Evolutionary conservation across 2,888 invertebrate genomes (phyloP).

Genomic region (Drosophila mercatorum): DNA sequence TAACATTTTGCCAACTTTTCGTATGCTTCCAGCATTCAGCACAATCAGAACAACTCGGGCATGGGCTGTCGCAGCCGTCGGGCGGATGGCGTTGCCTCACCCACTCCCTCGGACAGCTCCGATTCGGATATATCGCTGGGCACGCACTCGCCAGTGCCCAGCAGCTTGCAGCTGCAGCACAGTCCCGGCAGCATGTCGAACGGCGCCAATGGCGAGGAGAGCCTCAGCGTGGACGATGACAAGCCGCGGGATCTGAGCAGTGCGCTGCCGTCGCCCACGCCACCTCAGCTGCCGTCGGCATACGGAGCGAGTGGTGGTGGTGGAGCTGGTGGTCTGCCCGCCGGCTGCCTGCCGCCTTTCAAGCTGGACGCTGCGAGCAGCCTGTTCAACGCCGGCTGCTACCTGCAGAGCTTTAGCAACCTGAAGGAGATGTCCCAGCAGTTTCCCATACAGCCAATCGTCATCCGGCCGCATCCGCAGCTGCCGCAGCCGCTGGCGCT

Average conservation of each 20-base stretch:
- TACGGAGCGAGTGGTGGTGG: slow-evolving; percentile 41
- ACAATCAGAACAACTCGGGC: slow-evolving; percentile 84
- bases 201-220: slow-evolving; percentile 83
- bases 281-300: slow-evolving; percentile 59
- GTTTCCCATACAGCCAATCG: slow-evolving; percentile 84
- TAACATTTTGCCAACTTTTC: neutral
- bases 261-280: slow-evolving; percentile 71
- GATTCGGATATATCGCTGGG: slow-evolving; percentile 85
- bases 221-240: slow-evolving; percentile 83
- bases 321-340: slow-evolving; percentile 45
- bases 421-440: slow-evolving; percentile 84
- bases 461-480: slow-evolving; percentile 84
- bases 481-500: slow-evolving; percentile 81
- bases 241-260: slow-evolving; percentile 83
- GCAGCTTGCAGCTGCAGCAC: slow-evolving; percentile 84
- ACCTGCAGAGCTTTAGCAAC: slow-evolving; percentile 84
- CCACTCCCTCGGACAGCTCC: slow-evolving; percentile 84
- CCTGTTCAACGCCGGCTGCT: slow-evolving; percentile 84
- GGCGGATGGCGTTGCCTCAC: slow-evolving; percentile 83
- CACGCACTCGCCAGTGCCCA: slow-evolving; percentile 85
- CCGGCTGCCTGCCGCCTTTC: slow-evolving; percentile 81
- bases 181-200: slow-evolving; percentile 85
- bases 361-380: slow-evolving; percentile 83
- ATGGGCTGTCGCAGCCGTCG: slow-evolving; percentile 81
- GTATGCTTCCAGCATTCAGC: slow-evolving; percentile 80